phyloP scores from a whole-genome alignment of 2,888 invertebrate genomes.

The Epiperipatus broadwayi region DNA sequence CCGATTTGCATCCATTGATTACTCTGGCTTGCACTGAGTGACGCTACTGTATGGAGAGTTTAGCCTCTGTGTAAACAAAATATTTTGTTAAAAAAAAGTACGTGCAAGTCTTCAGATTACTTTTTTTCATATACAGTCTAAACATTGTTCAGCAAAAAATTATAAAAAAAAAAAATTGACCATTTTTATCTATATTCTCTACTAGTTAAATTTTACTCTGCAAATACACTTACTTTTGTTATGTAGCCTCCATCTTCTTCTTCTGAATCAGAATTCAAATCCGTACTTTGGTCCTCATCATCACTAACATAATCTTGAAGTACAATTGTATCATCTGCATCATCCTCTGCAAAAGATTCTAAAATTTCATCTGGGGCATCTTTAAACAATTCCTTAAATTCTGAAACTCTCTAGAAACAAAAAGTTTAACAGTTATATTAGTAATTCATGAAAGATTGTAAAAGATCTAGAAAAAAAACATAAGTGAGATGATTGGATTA shows the following conservation, averaged over 20 bases:
- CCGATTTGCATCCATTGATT: too few relatives aligned
- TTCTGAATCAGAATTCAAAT: constrained; percentile 20
- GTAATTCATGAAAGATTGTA: too few relatives aligned
- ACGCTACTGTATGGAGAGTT: too few relatives aligned
- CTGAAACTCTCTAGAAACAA: constrained; percentile 18
- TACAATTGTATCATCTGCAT: constrained; percentile 14
- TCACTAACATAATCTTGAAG: constrained; percentile 19
- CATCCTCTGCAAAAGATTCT: constrained; percentile 19
- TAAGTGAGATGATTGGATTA: too few relatives aligned
- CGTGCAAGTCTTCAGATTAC: neutral
- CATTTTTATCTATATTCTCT: too few relatives aligned
- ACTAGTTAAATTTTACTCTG: too few relatives aligned
- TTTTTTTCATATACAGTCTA: constrained; percentile 5
- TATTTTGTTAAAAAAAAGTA: constrained; percentile 25
- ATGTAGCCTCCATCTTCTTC: constrained; percentile 20
- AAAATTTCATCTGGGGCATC: constrained; percentile 22
- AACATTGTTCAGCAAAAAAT: constrained; percentile 15
- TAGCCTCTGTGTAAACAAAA: too few relatives aligned
- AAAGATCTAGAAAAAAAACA: too few relatives aligned
- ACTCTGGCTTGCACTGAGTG: too few relatives aligned
- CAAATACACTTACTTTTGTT: constrained; percentile 23
- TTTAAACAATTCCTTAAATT: constrained; percentile 24
- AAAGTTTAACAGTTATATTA: too few relatives aligned
- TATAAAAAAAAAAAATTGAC: neutral
- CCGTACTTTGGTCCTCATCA: constrained; percentile 22